Conservation (phyloP, 1,140 invertebrate genomes). For the Drosophila yakuba region DNA sequence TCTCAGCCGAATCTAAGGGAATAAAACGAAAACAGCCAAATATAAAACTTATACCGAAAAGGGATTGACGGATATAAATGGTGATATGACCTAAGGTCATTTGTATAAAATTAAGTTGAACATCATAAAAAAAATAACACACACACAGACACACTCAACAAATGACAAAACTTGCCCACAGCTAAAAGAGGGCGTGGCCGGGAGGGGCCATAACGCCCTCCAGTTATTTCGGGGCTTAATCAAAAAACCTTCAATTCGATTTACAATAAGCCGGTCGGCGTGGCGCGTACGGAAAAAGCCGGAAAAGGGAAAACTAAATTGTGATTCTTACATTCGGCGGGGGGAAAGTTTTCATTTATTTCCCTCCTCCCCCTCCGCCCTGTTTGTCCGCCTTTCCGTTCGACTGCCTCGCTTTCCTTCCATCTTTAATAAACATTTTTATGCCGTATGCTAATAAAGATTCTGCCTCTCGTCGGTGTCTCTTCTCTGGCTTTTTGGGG, state of each 20-base stretch:
- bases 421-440: conserved; percentile 83
- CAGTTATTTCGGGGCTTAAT: conserved; percentile 64
- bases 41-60: conserved; percentile 82
- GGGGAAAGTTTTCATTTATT: conserved; percentile 35
- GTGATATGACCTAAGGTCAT: conserved; percentile 82
- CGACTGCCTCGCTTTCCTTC: conserved; percentile 25
- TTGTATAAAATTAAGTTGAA: conserved; percentile 84
- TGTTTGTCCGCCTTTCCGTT: conserved; percentile 16
- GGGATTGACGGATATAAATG: conserved; percentile 83
- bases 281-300: conserved; percentile 8
- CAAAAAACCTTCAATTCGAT: conserved; percentile 78
- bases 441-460: conserved; percentile 83
- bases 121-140: conserved; percentile 68
- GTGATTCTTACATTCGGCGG: conserved; percentile 42
- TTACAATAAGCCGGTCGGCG: conserved; percentile 64
- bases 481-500: conserved; percentile 40
- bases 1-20: conserved; percentile 9
- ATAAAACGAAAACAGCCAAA: conserved; percentile 68
- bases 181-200: conserved; percentile 28
- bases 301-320: conserved; percentile 60
- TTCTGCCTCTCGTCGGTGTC: conserved; percentile 58
- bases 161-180: conserved; percentile 41
- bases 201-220: conserved; percentile 30
- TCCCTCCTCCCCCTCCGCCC: conserved; percentile 7
- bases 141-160: neutral